Percentiles rank a stretch among this genome's conserved stretches.
Evolutionary conservation across 2,888 invertebrate species (phyloP).

Genomic region (Temnothorax rugatulus): DNA sequence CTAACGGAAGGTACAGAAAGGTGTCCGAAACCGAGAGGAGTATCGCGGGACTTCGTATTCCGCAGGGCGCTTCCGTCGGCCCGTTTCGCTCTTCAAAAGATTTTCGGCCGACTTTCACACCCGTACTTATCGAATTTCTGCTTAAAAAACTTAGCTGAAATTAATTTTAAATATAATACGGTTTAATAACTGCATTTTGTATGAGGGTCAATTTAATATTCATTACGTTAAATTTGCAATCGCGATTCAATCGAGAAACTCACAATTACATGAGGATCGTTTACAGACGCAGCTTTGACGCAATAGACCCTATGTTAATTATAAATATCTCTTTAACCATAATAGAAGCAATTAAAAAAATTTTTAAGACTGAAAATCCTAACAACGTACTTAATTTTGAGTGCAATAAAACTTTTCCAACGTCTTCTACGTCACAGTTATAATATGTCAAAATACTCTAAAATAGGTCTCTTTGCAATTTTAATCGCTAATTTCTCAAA

Average conservation of each 20-base stretch:
- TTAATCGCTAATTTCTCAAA: too few relatives aligned
- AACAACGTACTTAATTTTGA: neutral
- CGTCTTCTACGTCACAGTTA: too few relatives aligned
- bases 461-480: too few relatives aligned
- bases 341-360: neutral
- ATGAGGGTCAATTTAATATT: neutral
- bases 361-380: neutral
- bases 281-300: neutral
- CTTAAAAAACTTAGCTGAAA: neutral
- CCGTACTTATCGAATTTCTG: neutral
- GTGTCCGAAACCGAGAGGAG: slow-evolving; percentile 34
- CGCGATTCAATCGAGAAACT: neutral
- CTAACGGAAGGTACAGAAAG: slow-evolving; percentile 30
- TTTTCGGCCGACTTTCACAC: slow-evolving; percentile 16
- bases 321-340: neutral
- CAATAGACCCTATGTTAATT: neutral
- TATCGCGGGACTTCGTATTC: slow-evolving; percentile 21
- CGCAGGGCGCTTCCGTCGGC: slow-evolving; percentile 22
- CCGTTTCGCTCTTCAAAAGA: neutral
- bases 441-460: too few relatives aligned
- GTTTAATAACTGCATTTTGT: neutral
- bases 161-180: neutral
- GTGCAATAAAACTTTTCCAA: neutral
- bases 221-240: neutral
- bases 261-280: neutral